Evolutionary conservation across 2,113 vertebrate genomes (phyloP).

Genomic region (Lonchura striata): DNA sequence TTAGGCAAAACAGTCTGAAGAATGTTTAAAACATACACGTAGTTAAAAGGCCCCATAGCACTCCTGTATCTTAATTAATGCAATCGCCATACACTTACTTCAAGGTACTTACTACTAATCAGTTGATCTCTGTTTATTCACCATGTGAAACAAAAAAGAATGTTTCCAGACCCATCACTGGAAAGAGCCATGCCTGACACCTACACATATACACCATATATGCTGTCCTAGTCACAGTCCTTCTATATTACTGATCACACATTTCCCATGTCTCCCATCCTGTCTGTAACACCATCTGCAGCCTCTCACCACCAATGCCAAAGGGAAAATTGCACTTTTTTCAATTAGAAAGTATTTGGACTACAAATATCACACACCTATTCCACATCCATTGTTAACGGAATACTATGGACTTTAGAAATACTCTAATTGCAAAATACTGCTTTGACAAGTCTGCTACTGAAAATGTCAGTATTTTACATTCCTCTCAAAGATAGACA

Average conservation of each 20-base stretch:
- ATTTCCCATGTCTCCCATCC: neutral
- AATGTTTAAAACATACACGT: neutral
- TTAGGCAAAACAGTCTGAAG: neutral
- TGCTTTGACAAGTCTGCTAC: neutral
- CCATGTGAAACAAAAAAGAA: neutral
- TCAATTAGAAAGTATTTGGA: neutral
- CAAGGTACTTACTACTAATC: neutral
- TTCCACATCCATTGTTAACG: neutral
- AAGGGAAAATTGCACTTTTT: neutral
- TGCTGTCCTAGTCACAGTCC: neutral
- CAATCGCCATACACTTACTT: neutral
- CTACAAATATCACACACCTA: neutral
- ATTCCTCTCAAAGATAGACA: neutral
- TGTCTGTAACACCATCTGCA: neutral
- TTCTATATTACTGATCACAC: accelerated
- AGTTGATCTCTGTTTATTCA: neutral
- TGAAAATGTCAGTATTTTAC: neutral
- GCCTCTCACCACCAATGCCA: neutral
- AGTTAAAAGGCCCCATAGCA: neutral
- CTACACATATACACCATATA: accelerated
- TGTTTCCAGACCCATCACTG: neutral
- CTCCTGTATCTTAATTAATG: neutral
- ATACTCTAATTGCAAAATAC: neutral
- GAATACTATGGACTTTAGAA: neutral
- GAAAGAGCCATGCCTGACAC: neutral